A percentile compares a stretch with the other conserved stretches of the same genome.
Evolutionary conservation across 1,140 invertebrate genomes (phyloP).

Genomic region (Sycophaga agraensis): DNA sequence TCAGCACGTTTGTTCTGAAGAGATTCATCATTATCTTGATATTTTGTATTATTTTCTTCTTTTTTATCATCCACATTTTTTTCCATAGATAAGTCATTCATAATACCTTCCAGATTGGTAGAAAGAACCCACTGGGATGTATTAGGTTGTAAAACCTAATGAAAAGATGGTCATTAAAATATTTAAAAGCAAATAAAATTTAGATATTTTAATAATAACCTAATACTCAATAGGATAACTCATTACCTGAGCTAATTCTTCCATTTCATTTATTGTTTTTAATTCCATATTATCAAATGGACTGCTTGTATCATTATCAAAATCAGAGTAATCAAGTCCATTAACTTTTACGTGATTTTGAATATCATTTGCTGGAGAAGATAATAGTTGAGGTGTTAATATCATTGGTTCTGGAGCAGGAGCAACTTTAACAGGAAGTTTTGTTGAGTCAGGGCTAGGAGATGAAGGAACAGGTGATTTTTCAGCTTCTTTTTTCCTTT

Average conservation of each 20-base stretch:
- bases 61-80: constrained; percentile 28
- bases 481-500: constrained; percentile 59
- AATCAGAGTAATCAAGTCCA: constrained; percentile 69
- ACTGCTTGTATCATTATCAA: constrained; percentile 85
- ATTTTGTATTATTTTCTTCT: constrained; percentile 32
- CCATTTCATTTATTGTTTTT: constrained; percentile 87
- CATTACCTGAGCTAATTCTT: constrained; percentile 73
- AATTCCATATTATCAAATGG: constrained; percentile 89
- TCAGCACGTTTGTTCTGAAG: constrained; percentile 40
- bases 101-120: constrained; percentile 45
- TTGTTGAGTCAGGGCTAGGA: constrained; percentile 35
- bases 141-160: constrained; percentile 53
- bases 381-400: constrained; percentile 49
- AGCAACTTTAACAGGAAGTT: constrained; percentile 55
- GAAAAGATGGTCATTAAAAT: not conserved
- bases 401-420: constrained; percentile 47
- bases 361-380: constrained; percentile 42
- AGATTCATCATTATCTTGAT: constrained; percentile 39
- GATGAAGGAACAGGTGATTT: constrained; percentile 47
- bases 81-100: constrained; percentile 43
- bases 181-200: not conserved
- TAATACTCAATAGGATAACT: constrained; percentile 51
- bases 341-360: constrained; percentile 44
- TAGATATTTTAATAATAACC: not conserved
- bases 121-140: constrained; percentile 47